phyloP scores from a whole-genome alignment of 2,888 invertebrate genomes.

The Petrolisthes manimaculis region DNA sequence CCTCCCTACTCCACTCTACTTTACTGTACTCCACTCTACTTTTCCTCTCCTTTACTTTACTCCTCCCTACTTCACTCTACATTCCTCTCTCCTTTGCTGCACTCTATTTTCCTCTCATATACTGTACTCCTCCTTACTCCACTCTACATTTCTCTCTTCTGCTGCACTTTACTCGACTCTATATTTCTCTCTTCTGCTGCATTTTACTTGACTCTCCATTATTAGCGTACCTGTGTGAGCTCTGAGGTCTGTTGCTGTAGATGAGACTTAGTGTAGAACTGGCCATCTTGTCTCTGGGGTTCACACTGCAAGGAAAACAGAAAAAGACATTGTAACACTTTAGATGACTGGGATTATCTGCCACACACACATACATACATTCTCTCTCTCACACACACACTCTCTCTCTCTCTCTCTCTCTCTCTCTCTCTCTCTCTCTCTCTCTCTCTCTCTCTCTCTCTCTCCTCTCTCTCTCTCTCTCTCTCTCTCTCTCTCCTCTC shows the following conservation, averaged over 20 bases:
- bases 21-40: neutral
- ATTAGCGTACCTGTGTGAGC: conserved; percentile 65
- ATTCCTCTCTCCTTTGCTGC: neutral
- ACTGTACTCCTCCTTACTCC: too few relatives aligned
- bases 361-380: too few relatives aligned
- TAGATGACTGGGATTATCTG: neutral
- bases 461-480: neutral
- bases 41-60: neutral
- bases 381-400: too few relatives aligned
- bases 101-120: too few relatives aligned
- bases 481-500: conserved; percentile 7
- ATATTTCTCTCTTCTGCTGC: too few relatives aligned
- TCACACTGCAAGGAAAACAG: conserved; percentile 13
- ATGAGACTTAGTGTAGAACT: conserved; percentile 64
- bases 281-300: conserved; percentile 50
- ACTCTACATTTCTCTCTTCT: too few relatives aligned
- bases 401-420: conserved; percentile 20
- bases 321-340: neutral
- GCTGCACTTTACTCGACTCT: too few relatives aligned
- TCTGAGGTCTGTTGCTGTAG: conserved; percentile 62
- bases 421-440: conserved; percentile 26
- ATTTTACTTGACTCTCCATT: too few relatives aligned
- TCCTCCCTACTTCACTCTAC: neutral
- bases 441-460: conserved; percentile 28
- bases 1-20: neutral